A percentile compares a stretch with the other conserved stretches of the same genome.
Evolutionary conservation across 2,888 invertebrate genomes (phyloP).

Genomic region (Chesias legatella): DNA sequence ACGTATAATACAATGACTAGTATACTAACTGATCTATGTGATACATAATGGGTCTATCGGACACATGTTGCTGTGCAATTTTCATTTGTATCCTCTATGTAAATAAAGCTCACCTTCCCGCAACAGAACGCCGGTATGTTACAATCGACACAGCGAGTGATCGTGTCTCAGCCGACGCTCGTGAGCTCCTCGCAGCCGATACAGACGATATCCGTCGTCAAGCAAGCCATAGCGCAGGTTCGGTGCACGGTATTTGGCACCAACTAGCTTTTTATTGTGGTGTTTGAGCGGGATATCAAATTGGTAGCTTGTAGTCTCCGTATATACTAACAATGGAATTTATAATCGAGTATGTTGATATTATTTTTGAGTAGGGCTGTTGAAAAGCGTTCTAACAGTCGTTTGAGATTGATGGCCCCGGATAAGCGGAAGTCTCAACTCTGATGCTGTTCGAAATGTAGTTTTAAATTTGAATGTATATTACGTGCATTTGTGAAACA

Average conservation of each 20-base stretch:
- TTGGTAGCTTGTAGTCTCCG: slow-evolving; percentile 3
- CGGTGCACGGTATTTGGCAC: slow-evolving; percentile 22
- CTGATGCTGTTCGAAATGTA: too few relatives aligned
- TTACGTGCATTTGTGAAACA: too few relatives aligned
- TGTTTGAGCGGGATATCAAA: slow-evolving; percentile 11
- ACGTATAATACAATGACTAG: too few relatives aligned
- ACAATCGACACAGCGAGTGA: slow-evolving; percentile 71
- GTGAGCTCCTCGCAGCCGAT: slow-evolving; percentile 66
- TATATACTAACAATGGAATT: too few relatives aligned
- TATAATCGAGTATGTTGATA: too few relatives aligned
- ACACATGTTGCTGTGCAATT: not conserved
- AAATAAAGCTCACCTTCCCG: slow-evolving; percentile 19
- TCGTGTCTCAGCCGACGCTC: slow-evolving; percentile 65
- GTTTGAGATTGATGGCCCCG: too few relatives aligned
- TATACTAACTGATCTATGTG: too few relatives aligned
- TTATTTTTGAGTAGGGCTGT: too few relatives aligned
- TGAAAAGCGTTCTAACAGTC: too few relatives aligned
- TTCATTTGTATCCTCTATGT: slow-evolving; percentile 7
- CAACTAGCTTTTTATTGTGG: slow-evolving; percentile 12
- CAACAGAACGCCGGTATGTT: slow-evolving; percentile 72
- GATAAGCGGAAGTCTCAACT: too few relatives aligned
- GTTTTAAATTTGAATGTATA: too few relatives aligned
- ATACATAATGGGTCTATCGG: not conserved
- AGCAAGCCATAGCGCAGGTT: slow-evolving; percentile 41
- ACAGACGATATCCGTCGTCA: slow-evolving; percentile 14